Percentiles rank a stretch among this genome's conserved stretches.
Evolutionary conservation across 2,888 invertebrate genomes (phyloP).

Genomic region (Automeris io): DNA sequence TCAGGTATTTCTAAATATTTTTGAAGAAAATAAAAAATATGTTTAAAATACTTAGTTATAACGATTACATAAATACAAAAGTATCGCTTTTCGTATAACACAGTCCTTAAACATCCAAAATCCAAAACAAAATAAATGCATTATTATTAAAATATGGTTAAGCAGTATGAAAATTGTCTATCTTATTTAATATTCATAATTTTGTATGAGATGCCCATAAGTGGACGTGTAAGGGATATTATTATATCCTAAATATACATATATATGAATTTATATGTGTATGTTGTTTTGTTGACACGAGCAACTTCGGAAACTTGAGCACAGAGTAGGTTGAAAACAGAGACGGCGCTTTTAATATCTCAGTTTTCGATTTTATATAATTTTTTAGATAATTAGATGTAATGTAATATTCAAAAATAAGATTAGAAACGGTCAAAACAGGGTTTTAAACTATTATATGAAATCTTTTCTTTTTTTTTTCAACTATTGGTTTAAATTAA

Average conservation of each 20-base stretch:
- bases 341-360: too few species aligned
- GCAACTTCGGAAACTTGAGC: conserved; percentile 15
- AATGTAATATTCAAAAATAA: too few species aligned
- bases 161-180: conserved; percentile 28
- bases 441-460: too few species aligned
- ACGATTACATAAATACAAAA: too few species aligned
- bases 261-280: conserved; percentile 10
- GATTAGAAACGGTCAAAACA: too few species aligned
- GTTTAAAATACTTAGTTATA: too few species aligned
- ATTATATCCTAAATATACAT: conserved; percentile 2
- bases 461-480: too few species aligned
- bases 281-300: conserved; percentile 37
- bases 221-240: conserved; percentile 2
- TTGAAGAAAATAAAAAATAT: too few species aligned
- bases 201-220: conserved; percentile 22
- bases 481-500: too few species aligned
- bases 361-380: too few species aligned
- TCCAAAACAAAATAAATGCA: conserved; percentile 29
- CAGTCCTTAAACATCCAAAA: conserved; percentile 18
- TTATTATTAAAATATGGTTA: conserved; percentile 50
- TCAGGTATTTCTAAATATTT: too few species aligned
- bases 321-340: conserved; percentile 13
- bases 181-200: conserved; percentile 56
- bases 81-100: not conserved
- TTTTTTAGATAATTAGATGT: too few species aligned